Conservation (phyloP, 2,797 vertebrate species). For the Ibycter americanus region DNA sequence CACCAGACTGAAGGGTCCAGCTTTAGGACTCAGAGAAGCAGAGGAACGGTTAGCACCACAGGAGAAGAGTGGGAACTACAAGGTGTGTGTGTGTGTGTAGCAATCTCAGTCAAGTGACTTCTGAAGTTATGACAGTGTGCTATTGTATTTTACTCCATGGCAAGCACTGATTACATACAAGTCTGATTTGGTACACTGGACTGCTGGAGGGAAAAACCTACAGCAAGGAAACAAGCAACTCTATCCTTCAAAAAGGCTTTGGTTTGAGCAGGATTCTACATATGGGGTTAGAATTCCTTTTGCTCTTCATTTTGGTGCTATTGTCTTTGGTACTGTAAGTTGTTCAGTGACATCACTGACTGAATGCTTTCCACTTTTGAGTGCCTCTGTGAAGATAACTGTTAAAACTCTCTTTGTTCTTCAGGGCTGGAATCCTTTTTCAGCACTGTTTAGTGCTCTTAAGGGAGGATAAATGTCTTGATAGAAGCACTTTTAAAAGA, state of each 20-base stretch:
- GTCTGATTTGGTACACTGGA: not conserved
- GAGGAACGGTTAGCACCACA: not conserved
- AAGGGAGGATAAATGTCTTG: not conserved
- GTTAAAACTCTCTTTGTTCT: not conserved
- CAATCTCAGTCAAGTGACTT: not conserved
- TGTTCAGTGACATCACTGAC: not conserved
- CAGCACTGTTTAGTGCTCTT: not conserved
- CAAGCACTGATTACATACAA: not conserved
- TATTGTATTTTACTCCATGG: not conserved
- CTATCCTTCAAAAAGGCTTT: not conserved
- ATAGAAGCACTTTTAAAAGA: not conserved
- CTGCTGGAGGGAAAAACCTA: not conserved
- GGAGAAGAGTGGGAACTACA: not conserved
- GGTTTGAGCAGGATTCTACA: not conserved
- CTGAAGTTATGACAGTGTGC: not conserved
- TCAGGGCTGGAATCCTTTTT: not conserved
- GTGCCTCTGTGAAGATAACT: not conserved
- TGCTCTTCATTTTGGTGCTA: not conserved
- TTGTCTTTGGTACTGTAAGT: not conserved
- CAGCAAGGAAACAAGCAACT: not conserved
- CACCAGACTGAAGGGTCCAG: not conserved
- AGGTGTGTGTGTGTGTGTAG: rapidly evolving
- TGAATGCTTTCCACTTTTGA: not conserved
- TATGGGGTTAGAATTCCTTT: not conserved
- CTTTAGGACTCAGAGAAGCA: not conserved